Evolutionary conservation across 2,888 invertebrate genomes (phyloP), one percentile per base, ranked within the genome.

Genomic region (Desoria tigrina): DNA sequence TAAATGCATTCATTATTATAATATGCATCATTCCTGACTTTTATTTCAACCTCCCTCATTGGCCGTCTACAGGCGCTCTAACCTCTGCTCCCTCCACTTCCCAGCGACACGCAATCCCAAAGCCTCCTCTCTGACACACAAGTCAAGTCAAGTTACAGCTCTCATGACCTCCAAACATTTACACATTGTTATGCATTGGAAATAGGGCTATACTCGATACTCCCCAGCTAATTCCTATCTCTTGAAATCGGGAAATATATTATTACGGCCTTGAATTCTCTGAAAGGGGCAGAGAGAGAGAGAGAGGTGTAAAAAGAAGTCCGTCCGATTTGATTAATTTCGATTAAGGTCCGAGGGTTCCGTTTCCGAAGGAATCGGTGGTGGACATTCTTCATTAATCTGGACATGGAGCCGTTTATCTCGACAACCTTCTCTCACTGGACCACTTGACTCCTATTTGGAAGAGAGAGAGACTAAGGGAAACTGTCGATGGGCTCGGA

Each of bases 301-400:
- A 42, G 39, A 42, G 14, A 21, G 53, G 42, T 21, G 61, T n/a
- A n/a, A n/a, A n/a, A 56, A 58, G 54, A 54, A 63, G 69, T 64
- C 58, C 6, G 24, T 26, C 51, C 70, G 68, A 68, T 74, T 74
- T 74, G 74, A 74, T 74, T 74, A 74, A 74, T 73, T 69, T 71
- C 68, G 65, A 72, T 71, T 68, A 74, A 72, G 68, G 70, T 62
- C 60, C 60, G 61, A 61, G 49, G 49, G 66, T 68, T 62, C 63
- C 64, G 63, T 66, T 68, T 56, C 64, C 64, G 65, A 65, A 67
- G 69, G 65, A 64, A 66, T 66, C 66, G 69, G 62, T 62, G 61
- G 59, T 61, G 69, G 76, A 76, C 74, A 72, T 72, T 71, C 68
- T 72, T 76, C 76, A 76, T 76, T 76, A 76, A 76, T 76, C 76